Evolutionary conservation across 1,140 invertebrate species (phyloP), one percentile per base, ranked within the genome.

Genomic region (Drosophila erecta): DNA sequence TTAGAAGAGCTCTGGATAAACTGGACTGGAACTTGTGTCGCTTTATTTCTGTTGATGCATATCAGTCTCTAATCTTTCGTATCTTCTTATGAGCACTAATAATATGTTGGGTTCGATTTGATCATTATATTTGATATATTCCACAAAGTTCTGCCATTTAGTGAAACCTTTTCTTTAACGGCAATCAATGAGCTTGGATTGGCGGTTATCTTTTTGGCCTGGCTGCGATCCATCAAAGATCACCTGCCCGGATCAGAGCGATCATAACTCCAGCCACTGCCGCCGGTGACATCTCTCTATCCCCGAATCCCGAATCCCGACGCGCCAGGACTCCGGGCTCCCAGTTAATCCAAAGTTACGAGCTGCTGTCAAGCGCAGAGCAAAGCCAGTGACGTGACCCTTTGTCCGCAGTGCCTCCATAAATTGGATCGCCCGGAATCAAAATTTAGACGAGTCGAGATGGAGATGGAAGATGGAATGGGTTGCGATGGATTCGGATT

Each of bases 311-410:
- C 17, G n/a, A 55, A 15, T 11, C 22, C 46, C 6, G 22, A 43
- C 37, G 2, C 41, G 3, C 4, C 24, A 30, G 57, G 54, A 70
- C 38, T 35, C 6, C 47, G 44, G 3, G 14, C 30, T 30, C 24
- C 12, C n/a, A 7, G 15, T 33, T 27, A 12, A 15, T 2, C 5
- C 33, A 60, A 41, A 78, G 54, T 84, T 84, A 84, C 81, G 81
- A 80, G 76, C 77, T 85, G 81, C 81, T 80, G 81, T 79, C 79
- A 87, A 83, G 83, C 75, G 58, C 81, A 76, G 64, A 40, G 73
- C 67, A 61, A 56, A 74, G 33, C 27, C 73, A 37, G 10, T 79
- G 81, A 85, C 77, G 72, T 86, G 81, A 81, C 83, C 81, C 77
- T 78, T 80, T 54, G 76, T 56, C 65, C 65, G 65, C 43, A 51